These are phyloP conservation scores for Eulithis testata DNA, from an alignment of 2,888 invertebrate genomes.

Conservation along the genomic window DNA sequence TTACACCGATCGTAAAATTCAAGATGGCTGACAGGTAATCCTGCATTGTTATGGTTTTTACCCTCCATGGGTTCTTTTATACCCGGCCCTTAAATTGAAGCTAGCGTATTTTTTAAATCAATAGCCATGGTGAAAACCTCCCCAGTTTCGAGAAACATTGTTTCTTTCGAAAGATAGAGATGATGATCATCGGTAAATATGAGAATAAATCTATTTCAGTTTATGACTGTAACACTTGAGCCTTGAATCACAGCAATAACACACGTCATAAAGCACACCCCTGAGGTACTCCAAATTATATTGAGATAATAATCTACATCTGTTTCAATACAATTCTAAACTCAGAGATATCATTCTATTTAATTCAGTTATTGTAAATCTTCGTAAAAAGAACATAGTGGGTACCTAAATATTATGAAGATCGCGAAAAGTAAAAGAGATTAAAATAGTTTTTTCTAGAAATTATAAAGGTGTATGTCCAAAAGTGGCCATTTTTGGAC, in stretches of 20 bases:
- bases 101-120: slow-evolving; percentile 30
- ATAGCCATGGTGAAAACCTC: not conserved
- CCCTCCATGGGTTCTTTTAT: slow-evolving; percentile 51
- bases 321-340: slow-evolving; percentile 21
- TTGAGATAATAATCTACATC: slow-evolving; percentile 27
- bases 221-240: slow-evolving; percentile 2
- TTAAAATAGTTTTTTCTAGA: no score
- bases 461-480: no score
- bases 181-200: not conserved
- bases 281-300: slow-evolving; percentile 31
- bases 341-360: not conserved
- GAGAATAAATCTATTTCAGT: not conserved
- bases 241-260: slow-evolving; percentile 13
- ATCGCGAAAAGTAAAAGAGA: no score
- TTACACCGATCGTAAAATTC: slow-evolving; percentile 76
- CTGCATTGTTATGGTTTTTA: slow-evolving; percentile 69
- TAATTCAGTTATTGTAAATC: not conserved
- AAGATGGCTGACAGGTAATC: slow-evolving; percentile 72
- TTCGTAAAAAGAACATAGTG: not conserved
- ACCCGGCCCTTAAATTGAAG: slow-evolving; percentile 42
- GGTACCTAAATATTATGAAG: no score
- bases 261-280: slow-evolving; percentile 30
- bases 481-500: no score
- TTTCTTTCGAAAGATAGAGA: no score
- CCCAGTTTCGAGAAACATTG: no score